Base-by-base conservation (phyloP, 2,888 invertebrate species). In the Dyspetes luteomarginatus region DNA sequence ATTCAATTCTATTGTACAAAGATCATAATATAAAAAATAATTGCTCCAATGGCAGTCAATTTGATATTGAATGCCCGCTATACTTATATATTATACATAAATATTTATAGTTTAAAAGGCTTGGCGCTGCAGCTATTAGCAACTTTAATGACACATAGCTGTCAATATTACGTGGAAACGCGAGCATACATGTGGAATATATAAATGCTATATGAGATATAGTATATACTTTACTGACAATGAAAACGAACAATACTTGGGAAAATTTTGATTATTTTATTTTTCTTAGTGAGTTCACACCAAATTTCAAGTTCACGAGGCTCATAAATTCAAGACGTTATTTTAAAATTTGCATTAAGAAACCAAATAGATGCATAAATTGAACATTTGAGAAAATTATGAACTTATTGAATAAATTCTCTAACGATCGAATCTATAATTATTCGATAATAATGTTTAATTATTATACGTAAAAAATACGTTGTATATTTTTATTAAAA, bases 101-200 rank as follows among this genome's bases (percentile, higher is more conserved):
- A 56, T 55, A 55, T 73, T 28, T 56, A 19, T 22, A 45, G 4
- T 52, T 5, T 17, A 26, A 41, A 17, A 36, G 36, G 24, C 36
- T 36, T 17, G 43, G 17, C 17, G 48, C 28, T 52, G 41, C 36
- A 24, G 17, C 36, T 58, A 50, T 67, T 74, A 56, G 58, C 48
- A 36, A 74, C 28, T 48, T 65, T 45, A 73, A 73, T 56, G 73
- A 55, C 24, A 45, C 24, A n/a, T n/a, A 17, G 15, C 60, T n/a
- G 36, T 62, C 58, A 15, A 24, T 28, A 19, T 22, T 7, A 64
- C 73, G 55, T 22, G 30, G 43, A 73, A 74, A 43, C 45, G 17
- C n/a, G 45, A 62, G 36, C 5, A n/a, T 19, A 48, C 45, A 55
- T 41, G 30, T 55, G 43, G 9, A 55, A 55, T 28, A 65, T 55